A percentile compares a stretch with the other conserved stretches of the same genome.
These are phyloP conservation scores for Malaclemys terrapin DNA, from an alignment of 2,113 vertebrate genomes.

Conservation along the genomic window DNA sequence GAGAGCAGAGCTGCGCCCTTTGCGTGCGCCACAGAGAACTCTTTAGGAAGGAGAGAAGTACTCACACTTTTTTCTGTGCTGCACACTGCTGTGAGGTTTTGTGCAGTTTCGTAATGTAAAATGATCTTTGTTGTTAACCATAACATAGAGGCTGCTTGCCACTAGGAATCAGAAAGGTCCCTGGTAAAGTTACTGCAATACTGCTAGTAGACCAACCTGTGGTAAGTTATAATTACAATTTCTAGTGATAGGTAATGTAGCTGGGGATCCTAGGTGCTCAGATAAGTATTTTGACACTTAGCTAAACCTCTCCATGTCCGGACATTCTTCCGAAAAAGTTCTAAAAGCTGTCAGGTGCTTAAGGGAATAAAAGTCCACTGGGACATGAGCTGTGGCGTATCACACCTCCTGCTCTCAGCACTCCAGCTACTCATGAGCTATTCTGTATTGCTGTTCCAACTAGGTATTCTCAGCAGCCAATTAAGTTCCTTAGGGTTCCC, in stretches of 20 bases:
- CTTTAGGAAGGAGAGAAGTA: rapidly evolving
- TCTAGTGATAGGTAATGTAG: background rate
- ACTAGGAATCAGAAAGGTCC: background rate
- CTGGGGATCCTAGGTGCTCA: rapidly evolving
- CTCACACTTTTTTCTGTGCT: background rate
- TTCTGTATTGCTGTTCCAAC: background rate
- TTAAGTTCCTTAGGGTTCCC: background rate
- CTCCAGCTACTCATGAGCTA: background rate
- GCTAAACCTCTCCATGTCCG: background rate
- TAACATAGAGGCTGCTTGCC: background rate
- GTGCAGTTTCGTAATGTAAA: background rate
- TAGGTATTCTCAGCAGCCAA: background rate
- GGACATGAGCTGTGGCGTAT: background rate
- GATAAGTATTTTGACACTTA: background rate
- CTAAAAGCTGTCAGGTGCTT: background rate
- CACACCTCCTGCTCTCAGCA: background rate
- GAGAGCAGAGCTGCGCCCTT: rapidly evolving
- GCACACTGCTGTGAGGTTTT: rapidly evolving
- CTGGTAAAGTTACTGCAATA: rapidly evolving
- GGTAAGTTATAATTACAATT: rapidly evolving
- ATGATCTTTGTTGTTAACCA: background rate
- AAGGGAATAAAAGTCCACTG: background rate
- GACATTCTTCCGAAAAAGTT: background rate
- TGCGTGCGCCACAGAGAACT: rapidly evolving
- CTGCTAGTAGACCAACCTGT: rapidly evolving